Evolutionary conservation across 2,113 vertebrate genomes (phyloP).

Genomic region (Bubalus kerabau): DNA sequence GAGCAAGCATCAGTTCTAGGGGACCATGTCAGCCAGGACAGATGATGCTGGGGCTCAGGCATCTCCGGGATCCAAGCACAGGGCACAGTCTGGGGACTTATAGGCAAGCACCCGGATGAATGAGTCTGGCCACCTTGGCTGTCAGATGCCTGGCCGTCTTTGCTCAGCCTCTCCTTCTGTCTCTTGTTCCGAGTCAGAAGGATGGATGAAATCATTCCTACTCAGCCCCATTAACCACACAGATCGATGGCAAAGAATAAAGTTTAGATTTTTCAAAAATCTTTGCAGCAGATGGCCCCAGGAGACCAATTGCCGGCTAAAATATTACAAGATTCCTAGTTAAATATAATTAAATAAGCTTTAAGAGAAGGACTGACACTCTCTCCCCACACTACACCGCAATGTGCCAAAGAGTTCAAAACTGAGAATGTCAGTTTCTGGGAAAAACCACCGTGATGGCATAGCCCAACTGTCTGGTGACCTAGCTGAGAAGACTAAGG

Average conservation of each 20-base stretch:
- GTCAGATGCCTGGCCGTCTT: rapidly evolving
- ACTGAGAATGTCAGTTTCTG: neutral
- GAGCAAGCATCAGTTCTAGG: neutral
- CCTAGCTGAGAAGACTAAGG: neutral
- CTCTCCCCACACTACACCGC: neutral
- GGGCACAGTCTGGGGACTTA: neutral
- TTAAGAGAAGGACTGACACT: neutral
- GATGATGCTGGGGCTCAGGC: neutral
- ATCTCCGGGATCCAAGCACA: rapidly evolving
- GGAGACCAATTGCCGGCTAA: constrained; percentile 70
- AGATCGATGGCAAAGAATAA: constrained; percentile 60
- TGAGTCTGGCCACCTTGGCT: rapidly evolving
- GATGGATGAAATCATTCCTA: constrained; percentile 48
- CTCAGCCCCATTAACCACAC: constrained; percentile 46
- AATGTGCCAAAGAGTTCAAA: neutral
- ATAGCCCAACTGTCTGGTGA: neutral
- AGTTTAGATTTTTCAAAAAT: constrained; percentile 68
- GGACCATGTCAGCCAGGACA: neutral
- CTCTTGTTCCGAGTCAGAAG: neutral
- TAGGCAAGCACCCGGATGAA: rapidly evolving
- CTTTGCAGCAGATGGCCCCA: constrained; percentile 49
- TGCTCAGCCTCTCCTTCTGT: neutral
- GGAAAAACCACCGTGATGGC: neutral
- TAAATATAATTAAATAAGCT: constrained; percentile 70
- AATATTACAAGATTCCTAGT: constrained; percentile 75